Base-by-base conservation (phyloP, 2,797 vertebrate genomes). In the Thalassophryne amazonica region DNA sequence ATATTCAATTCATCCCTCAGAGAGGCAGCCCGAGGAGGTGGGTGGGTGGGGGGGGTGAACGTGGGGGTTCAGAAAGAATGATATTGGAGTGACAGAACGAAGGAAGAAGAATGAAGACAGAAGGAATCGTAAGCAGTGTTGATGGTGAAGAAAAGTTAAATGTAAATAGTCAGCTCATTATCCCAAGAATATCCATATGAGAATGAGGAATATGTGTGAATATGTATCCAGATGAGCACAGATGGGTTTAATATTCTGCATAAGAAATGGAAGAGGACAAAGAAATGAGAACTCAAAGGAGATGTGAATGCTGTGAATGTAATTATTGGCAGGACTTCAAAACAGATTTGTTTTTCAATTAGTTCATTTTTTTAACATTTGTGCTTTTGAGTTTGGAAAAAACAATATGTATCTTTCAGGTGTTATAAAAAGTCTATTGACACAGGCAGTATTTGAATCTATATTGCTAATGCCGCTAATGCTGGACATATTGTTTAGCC, bases 121-220 rank as follows among this genome's bases (percentile, higher is more conserved):
- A 33, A 42, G n/a, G 23, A 12, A 28, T 3, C 19, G 23, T 15
- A 49, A 31, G 45, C 12, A 45, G 30, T 43, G 31, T 30, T 46
- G 55, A 60, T 47, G 42, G 53, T 40, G 63, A 18, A 22, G 52
- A 59, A 70, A 77, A 79, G 71, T 69, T 70, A 63, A 81, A 78
- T 80, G 80, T 78, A 85, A 83, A 84, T 76, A 76, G 62, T 69
- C 50, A 40, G 72, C 76, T 85, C 81, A 83, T 86, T 86, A 86
- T 84, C 67, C 39, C 25, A 20, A 61, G 64, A 81, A 82, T 80
- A 85, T 79, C 75, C 63, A 66, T 76, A 76, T 84, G 66, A 60
- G 66, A 82, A 73, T 80, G 52, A 62, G 58, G 67, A 75, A 71
- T 66, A 60, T 69, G 81, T 82, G 63, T 73, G 85, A 77, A 87